phyloP scores from a whole-genome alignment of 2,113 vertebrate genomes.

The Athene noctua region DNA sequence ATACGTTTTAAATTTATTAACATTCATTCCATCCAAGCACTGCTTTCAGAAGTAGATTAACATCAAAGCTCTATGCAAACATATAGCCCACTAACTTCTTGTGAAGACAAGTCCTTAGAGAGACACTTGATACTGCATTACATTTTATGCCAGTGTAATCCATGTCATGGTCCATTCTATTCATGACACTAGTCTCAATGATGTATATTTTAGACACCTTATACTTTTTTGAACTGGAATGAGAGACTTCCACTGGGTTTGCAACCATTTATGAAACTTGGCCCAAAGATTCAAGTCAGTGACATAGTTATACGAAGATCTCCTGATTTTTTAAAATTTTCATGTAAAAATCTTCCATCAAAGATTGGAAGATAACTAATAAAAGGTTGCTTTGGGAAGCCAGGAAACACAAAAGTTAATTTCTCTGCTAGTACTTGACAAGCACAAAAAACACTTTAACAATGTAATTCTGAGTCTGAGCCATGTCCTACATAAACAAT shows the following conservation, averaged over 20 bases:
- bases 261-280: neutral
- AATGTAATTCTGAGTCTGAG: neutral
- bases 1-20: neutral
- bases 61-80: neutral
- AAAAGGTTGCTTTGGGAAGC: neutral
- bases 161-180: neutral
- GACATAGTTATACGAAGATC: neutral
- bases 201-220: fast-evolving
- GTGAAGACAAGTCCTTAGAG: neutral
- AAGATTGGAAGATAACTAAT: neutral
- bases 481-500: neutral
- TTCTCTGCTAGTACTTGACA: neutral
- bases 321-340: neutral
- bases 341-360: neutral
- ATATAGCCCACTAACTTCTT: neutral
- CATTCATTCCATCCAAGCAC: neutral
- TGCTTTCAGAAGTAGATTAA: neutral
- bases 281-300: neutral
- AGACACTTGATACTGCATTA: neutral
- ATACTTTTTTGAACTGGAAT: neutral
- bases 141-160: neutral
- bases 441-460: neutral
- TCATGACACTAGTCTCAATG: neutral
- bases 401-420: neutral
- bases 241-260: neutral